phyloP scores from a whole-genome alignment of 2,113 vertebrate species.

The Zosterops lateralis region DNA sequence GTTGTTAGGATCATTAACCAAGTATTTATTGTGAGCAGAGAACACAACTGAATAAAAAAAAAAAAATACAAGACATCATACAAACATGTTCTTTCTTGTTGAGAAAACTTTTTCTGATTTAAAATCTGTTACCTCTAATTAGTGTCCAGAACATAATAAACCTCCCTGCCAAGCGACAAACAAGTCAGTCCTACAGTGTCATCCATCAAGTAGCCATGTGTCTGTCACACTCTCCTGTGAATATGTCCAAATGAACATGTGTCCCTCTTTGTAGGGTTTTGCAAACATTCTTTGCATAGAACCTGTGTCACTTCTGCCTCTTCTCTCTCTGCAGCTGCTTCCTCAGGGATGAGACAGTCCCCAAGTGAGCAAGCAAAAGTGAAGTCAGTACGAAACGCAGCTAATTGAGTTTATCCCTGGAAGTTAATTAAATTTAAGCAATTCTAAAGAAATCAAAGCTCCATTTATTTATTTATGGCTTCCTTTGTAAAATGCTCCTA shows the following conservation, averaged over 20 bases:
- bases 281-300: neutral
- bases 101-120: conserved; percentile 31
- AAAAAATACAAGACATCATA: fast-evolving
- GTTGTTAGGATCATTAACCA: neutral
- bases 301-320: neutral
- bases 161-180: neutral
- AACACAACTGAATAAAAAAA: neutral
- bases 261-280: neutral
- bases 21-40: neutral
- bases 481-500: conserved; percentile 27
- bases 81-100: neutral
- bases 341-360: neutral
- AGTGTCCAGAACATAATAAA: conserved; percentile 20
- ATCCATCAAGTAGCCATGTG: neutral
- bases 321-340: neutral
- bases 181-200: neutral
- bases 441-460: conserved; percentile 48
- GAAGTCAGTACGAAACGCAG: neutral
- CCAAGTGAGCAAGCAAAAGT: neutral
- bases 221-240: neutral
- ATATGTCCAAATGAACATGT: fast-evolving
- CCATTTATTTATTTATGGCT: conserved; percentile 41
- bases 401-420: conserved; percentile 30
- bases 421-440: conserved; percentile 58
- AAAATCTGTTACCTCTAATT: conserved; percentile 21